Conservation (phyloP, 2,113 vertebrate genomes). For the Microcebus tavaratra region DNA sequence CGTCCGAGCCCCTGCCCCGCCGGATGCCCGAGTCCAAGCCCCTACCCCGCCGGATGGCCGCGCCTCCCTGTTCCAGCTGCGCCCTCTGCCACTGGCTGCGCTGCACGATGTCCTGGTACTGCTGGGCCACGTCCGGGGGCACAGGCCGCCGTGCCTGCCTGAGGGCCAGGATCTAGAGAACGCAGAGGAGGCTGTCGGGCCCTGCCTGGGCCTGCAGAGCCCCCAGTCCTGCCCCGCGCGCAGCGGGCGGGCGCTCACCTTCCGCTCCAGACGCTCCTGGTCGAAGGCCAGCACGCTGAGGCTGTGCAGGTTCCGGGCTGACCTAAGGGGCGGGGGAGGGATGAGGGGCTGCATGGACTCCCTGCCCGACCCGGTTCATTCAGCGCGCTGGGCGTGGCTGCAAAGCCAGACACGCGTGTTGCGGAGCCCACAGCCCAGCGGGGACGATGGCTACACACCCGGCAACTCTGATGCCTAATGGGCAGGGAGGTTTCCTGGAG, state of each 20-base stretch:
- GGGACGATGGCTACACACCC: neutral
- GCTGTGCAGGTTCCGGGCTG: constrained; percentile 88
- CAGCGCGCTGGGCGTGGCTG: accelerated
- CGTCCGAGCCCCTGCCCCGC: too few relatives aligned
- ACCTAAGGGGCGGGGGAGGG: constrained; percentile 56
- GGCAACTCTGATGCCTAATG: neutral
- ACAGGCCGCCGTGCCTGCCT: constrained; percentile 84
- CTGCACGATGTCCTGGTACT: constrained; percentile 87
- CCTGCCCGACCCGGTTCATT: neutral
- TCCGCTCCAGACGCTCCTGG: constrained; percentile 90
- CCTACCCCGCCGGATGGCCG: constrained; percentile 86
- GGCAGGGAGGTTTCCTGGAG: constrained; percentile 10
- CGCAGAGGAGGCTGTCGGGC: neutral
- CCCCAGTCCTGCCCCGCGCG: neutral
- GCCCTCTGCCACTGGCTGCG: constrained; percentile 91
- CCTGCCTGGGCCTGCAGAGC: neutral
- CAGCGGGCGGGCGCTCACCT: constrained; percentile 81
- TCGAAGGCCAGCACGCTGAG: constrained; percentile 92
- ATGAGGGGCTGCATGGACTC: neutral
- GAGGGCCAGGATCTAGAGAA: constrained; percentile 85
- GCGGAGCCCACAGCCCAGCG: neutral
- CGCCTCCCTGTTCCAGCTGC: constrained; percentile 87
- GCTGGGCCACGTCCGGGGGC: constrained; percentile 87
- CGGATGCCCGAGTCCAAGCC: accelerated
- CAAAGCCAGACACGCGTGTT: neutral